A percentile compares a stretch with the other conserved stretches of the same genome.
These are phyloP conservation scores for Halcyon chelicuti DNA, from an alignment of 2,797 vertebrate species.

Conservation along the genomic window DNA sequence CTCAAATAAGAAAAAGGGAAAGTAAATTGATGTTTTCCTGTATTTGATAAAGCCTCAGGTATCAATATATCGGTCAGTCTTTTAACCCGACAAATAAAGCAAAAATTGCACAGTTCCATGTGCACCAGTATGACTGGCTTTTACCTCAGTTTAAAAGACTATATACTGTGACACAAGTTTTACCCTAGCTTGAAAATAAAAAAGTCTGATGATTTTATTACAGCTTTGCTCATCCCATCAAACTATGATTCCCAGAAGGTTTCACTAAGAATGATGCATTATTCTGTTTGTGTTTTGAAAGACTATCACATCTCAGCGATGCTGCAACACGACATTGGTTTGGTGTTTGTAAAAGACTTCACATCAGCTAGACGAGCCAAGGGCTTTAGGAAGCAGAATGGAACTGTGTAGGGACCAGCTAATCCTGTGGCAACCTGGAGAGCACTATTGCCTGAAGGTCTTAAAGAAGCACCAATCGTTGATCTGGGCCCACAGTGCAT, in stretches of 20 bases:
- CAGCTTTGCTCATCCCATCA: not conserved
- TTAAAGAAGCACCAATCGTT: not conserved
- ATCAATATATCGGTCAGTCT: not conserved
- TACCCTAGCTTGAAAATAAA: not conserved
- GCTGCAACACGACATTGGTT: not conserved
- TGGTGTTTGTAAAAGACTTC: not conserved
- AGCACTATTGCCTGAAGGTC: not conserved
- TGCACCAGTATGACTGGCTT: not conserved
- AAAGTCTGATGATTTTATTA: not conserved
- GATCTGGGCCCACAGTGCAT: not conserved
- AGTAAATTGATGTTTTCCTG: not conserved
- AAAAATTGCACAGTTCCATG: not conserved
- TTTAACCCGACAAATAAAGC: not conserved
- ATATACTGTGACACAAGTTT: not conserved
- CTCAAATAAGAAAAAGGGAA: not conserved
- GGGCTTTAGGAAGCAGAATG: not conserved
- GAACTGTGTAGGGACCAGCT: not conserved
- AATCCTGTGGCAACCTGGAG: conserved; percentile 12
- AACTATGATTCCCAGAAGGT: not conserved
- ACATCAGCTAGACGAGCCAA: not conserved
- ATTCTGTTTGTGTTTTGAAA: not conserved
- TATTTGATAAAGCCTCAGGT: not conserved
- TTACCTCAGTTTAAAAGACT: not conserved
- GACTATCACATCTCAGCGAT: not conserved
- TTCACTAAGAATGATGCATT: not conserved